A percentile compares a stretch with the other conserved stretches of the same genome.
Evolutionary conservation across 2,888 invertebrate genomes (phyloP).

Genomic region (Anthophora plumipes): DNA sequence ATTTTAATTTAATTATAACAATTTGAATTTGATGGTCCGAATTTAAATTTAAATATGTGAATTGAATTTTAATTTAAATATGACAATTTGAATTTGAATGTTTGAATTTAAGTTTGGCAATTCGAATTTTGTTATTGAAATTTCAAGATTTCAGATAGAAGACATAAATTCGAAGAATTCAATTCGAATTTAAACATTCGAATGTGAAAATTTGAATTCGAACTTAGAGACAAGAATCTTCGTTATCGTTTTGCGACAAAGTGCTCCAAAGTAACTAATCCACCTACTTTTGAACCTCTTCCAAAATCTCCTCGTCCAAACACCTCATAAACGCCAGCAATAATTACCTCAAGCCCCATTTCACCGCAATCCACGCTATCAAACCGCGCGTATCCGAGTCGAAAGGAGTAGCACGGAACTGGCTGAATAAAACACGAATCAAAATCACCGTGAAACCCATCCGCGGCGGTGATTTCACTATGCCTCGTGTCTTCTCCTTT

Average conservation of each 20-base stretch:
- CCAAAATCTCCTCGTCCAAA: not conserved
- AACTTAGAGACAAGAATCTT: too few species aligned
- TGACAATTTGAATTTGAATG: too few species aligned
- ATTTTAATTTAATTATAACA: too few species aligned
- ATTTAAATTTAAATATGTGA: too few species aligned
- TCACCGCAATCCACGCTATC: not conserved
- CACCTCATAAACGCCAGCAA: not conserved
- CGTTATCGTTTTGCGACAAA: not conserved
- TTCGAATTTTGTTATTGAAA: too few species aligned
- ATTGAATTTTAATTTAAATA: too few species aligned
- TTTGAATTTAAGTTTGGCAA: too few species aligned
- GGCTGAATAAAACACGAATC: slow-evolving; percentile 18
- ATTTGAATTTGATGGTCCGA: too few species aligned
- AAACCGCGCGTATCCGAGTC: not conserved
- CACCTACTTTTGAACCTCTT: not conserved
- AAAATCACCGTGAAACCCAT: slow-evolving; percentile 18
- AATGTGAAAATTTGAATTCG: too few species aligned
- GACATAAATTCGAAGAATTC: too few species aligned
- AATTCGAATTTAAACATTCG: too few species aligned
- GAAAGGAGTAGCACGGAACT: not conserved
- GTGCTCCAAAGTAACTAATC: not conserved
- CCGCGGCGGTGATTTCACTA: slow-evolving; percentile 26
- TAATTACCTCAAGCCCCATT: not conserved
- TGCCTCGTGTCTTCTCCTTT: slow-evolving; percentile 38
- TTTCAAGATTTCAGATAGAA: too few species aligned